Evolutionary conservation across 2,888 invertebrate species (phyloP).

Genomic region (Stenurella melanura): DNA sequence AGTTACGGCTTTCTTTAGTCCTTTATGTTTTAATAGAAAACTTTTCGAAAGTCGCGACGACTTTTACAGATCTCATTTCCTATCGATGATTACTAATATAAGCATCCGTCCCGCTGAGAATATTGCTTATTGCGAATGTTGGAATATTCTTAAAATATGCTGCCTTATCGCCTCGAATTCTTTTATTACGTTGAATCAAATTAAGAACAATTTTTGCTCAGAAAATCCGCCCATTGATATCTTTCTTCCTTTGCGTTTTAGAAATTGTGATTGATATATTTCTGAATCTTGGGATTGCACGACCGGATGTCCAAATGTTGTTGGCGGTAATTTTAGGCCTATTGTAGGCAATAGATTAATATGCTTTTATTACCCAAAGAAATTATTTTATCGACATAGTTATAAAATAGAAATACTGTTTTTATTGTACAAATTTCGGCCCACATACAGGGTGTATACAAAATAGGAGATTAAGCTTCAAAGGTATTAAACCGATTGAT

Average conservation of each 20-base stretch:
- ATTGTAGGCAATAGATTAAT: too few relatives aligned
- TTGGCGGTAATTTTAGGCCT: too few relatives aligned
- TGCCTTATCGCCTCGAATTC: constrained; percentile 10
- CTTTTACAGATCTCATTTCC: constrained; percentile 59
- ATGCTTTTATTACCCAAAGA: too few relatives aligned
- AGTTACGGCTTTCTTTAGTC: constrained; percentile 27
- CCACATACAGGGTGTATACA: too few relatives aligned
- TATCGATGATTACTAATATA: constrained; percentile 61
- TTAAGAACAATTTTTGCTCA: constrained; percentile 19
- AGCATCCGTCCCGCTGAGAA: constrained; percentile 50
- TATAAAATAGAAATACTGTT: too few relatives aligned
- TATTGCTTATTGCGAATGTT: constrained; percentile 48
- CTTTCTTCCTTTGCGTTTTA: background rate
- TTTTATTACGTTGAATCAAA: constrained; percentile 26
- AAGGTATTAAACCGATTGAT: too few relatives aligned
- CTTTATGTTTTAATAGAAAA: constrained; percentile 36
- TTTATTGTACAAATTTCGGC: too few relatives aligned
- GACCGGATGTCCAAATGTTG: background rate
- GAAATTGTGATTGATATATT: background rate
- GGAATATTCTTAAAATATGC: constrained; percentile 32
- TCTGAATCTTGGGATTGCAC: background rate
- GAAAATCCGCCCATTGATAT: constrained; percentile 8
- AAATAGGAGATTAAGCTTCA: too few relatives aligned
- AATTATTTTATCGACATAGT: too few relatives aligned
- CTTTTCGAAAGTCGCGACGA: constrained; percentile 49